phyloP scores from a whole-genome alignment of 2,113 vertebrate species.

The Hassar affinis region DNA sequence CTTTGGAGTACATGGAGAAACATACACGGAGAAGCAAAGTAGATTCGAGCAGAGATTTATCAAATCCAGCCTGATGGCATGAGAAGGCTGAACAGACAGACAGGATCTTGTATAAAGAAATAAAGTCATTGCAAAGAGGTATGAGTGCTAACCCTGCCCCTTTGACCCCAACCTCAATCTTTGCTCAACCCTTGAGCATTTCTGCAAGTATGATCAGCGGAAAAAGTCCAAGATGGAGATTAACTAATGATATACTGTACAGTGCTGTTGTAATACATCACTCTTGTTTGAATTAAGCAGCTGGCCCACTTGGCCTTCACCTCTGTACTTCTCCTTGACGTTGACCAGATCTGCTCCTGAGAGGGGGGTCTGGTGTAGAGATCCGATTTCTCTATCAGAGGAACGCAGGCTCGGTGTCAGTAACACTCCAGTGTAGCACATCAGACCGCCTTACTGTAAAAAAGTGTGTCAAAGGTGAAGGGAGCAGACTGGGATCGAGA shows the following conservation, averaged over 20 bases:
- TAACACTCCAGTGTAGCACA: slow-evolving; percentile 56
- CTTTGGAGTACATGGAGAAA: too few relatives aligned
- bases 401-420: slow-evolving; percentile 14
- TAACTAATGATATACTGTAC: not conserved
- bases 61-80: not conserved
- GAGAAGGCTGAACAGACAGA: not conserved
- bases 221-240: not conserved
- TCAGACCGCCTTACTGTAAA: slow-evolving; percentile 60
- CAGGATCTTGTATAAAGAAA: not conserved
- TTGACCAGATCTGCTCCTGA: slow-evolving; percentile 55
- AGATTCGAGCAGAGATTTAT: not conserved
- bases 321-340: slow-evolving; percentile 58
- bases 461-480: slow-evolving; percentile 36
- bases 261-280: not conserved
- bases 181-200: too few relatives aligned
- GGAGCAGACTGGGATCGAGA: slow-evolving; percentile 3
- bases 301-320: slow-evolving; percentile 10
- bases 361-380: slow-evolving; percentile 20
- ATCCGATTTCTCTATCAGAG: slow-evolving; percentile 38
- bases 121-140: not conserved
- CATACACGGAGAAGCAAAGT: too few relatives aligned
- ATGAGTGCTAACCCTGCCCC: not conserved
- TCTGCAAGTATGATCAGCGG: not conserved
- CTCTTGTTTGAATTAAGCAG: not conserved
- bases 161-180: not conserved